phyloP scores from a whole-genome alignment of 2,113 vertebrate species.

The Todiramphus saurophagus region DNA sequence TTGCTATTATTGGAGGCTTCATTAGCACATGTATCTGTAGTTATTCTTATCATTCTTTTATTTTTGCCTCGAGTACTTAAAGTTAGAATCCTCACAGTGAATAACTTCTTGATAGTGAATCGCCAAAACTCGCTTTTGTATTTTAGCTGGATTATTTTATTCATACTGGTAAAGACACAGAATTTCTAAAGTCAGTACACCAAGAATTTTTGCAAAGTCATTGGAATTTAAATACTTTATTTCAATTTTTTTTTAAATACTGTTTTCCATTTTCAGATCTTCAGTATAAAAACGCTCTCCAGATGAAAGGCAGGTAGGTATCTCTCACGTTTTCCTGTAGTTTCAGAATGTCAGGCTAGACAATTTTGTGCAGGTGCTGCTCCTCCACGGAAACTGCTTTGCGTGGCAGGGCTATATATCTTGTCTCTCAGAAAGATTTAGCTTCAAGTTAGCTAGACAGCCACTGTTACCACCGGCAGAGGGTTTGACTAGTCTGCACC shows the following conservation, averaged over 20 bases:
- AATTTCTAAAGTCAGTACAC: not conserved
- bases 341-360: not conserved
- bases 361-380: fast-evolving
- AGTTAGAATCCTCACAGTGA: not conserved
- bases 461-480: not conserved
- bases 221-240: not conserved
- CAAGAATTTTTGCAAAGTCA: not conserved
- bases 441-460: not conserved
- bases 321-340: not conserved
- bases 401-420: not conserved
- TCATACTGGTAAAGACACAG: not conserved
- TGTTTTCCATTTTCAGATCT: not conserved
- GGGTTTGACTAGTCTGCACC: not conserved
- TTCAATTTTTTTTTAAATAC: not conserved
- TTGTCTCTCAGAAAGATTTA: not conserved
- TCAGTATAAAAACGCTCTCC: not conserved
- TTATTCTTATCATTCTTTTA: not conserved
- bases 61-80: not conserved
- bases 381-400: not conserved
- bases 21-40: not conserved
- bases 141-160: not conserved
- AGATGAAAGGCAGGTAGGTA: not conserved
- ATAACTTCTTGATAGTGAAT: not conserved
- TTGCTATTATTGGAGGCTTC: not conserved
- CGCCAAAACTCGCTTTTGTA: not conserved